Base-by-base conservation (phyloP, 2,113 vertebrate genomes). In the Zosterops pallidus region DNA sequence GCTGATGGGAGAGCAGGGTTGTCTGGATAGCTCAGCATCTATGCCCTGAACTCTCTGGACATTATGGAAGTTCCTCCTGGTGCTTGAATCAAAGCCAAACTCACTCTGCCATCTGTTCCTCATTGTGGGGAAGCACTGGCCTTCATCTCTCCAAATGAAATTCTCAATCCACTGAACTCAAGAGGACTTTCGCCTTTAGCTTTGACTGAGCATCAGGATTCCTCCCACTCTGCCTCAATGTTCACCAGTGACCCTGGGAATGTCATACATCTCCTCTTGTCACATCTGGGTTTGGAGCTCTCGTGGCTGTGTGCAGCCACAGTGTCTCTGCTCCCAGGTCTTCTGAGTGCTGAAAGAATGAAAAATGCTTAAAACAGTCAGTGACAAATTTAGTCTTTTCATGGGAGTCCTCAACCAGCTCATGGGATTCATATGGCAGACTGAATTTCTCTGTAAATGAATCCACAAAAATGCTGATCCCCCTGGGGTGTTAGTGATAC, bases 371-470 rank as follows among this genome's bases (percentile, higher is more conserved):
- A n/a, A 77, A 94, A 41, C 7, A 22, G 49, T 52, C 47, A 35
- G 46, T 41, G 57, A 71, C 25, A 83, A 86, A 83, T 55, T 23
- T 22, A 81, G 5, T 74, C 64, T 86, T 90, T 94, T 57, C 62
- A 57, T 46, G 49, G 41, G 37, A 90, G n/a, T 94, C 68, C 29
- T 90, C 87, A 83, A 21, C 25, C 35, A 57, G 63, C 71, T 88
- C 9, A 0, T 68, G 52, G 63, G 91, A 87, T 90, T 92, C 52
- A 25, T 35, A 24, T 16, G 60, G 76, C 63, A 90, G 76, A 78
- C 75, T 68, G 71, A 83, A 89, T 96, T 82, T 90, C 60, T 75
- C 85, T 86, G 56, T 56, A 83, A 95, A 88, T 94, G 63, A 95
- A 83, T 86, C 69, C 90, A 89, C 92, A 79, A 41, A 94, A 91